phyloP scores from a whole-genome alignment of 1,140 invertebrate species.

The Aleiodes sp. region DNA sequence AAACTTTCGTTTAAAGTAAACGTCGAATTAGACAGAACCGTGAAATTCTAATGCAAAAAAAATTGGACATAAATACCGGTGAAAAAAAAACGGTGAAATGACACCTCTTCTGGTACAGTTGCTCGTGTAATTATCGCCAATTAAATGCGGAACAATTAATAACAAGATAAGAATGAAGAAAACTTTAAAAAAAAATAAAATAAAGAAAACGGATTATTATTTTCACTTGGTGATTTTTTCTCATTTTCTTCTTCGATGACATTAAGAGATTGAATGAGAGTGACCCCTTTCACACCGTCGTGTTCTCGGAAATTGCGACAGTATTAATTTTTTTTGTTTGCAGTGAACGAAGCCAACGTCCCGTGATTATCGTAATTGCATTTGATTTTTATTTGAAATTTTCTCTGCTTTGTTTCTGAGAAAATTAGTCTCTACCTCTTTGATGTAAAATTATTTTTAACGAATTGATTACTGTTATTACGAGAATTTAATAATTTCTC shows the following conservation, averaged over 20 bases:
- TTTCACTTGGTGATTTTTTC: slow-evolving; percentile 1
- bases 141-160: neutral
- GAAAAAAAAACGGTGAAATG: neutral
- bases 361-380: neutral
- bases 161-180: neutral
- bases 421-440: no score
- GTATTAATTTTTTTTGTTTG: neutral
- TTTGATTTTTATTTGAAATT: neutral
- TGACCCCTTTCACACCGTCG: slow-evolving; percentile 28
- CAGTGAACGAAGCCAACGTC: neutral
- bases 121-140: slow-evolving; percentile 6
- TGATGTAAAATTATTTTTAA: no score
- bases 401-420: no score
- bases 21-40: no score
- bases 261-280: neutral
- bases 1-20: no score
- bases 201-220: neutral
- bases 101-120: neutral
- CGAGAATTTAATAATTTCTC: no score
- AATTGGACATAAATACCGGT: neutral
- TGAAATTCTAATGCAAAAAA: no score
- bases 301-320: slow-evolving; percentile 29
- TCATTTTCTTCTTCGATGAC: neutral
- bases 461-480: no score
- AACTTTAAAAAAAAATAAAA: no score